A percentile compares a stretch with the other conserved stretches of the same genome.
Conservation (phyloP, 2,888 invertebrate genomes). For the Lochmaea capreae region DNA sequence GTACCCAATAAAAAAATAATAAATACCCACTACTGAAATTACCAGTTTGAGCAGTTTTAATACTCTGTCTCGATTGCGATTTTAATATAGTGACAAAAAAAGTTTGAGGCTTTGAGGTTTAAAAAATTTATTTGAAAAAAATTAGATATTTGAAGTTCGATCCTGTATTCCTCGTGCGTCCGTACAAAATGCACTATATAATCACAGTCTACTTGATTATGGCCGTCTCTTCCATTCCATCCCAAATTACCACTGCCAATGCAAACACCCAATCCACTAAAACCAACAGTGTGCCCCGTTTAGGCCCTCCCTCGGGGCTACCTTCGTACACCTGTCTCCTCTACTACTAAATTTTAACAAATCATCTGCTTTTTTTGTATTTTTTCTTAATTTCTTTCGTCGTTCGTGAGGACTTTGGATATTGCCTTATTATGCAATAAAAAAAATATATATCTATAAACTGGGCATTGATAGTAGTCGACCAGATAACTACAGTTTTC, state of each 20-base stretch:
- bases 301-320: conserved; percentile 51
- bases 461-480: too few relatives aligned
- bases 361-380: conserved; percentile 55
- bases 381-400: conserved; percentile 46
- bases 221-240: conserved; percentile 48
- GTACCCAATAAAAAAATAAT: too few relatives aligned
- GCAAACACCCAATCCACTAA: conserved; percentile 60
- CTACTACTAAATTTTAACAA: conserved; percentile 55
- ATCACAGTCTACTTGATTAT: conserved; percentile 58
- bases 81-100: too few relatives aligned
- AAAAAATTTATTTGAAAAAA: background rate
- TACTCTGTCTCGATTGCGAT: too few relatives aligned
- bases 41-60: too few relatives aligned
- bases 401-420: conserved; percentile 24
- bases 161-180: background rate
- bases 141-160: background rate
- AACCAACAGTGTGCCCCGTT: conserved; percentile 55
- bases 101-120: too few relatives aligned
- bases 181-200: conserved; percentile 53
- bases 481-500: too few relatives aligned
- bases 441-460: too few relatives aligned
- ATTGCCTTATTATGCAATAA: background rate
- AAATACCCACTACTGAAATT: too few relatives aligned
- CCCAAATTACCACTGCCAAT: conserved; percentile 59
- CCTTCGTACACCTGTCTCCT: conserved; percentile 57